Conservation (phyloP, 2,888 invertebrate genomes). For the Labia minor region DNA sequence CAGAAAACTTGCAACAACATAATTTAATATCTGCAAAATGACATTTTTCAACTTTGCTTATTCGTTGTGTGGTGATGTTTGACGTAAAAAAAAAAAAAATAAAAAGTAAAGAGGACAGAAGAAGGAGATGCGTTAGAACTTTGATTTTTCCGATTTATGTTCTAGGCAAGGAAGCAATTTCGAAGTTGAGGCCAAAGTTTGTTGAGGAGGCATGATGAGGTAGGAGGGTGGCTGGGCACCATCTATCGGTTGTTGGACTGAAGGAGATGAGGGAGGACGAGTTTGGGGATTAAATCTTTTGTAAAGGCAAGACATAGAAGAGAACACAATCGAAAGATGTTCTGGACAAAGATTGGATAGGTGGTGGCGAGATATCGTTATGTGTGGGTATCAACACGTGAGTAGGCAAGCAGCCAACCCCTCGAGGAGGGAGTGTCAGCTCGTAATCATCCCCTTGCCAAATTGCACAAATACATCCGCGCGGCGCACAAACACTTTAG, state of each 20-base stretch:
- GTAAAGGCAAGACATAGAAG: background rate
- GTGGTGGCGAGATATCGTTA: background rate
- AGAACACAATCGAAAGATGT: background rate
- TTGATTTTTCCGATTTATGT: slow-evolving; percentile 13
- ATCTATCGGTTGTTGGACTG: no score
- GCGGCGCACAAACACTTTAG: background rate
- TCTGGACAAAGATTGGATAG: background rate
- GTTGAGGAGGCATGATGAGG: background rate
- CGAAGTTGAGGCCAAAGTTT: slow-evolving; percentile 2
- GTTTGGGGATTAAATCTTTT: background rate
- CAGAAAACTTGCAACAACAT: slow-evolving; percentile 1
- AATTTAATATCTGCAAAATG: slow-evolving; percentile 8
- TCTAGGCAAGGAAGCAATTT: background rate
- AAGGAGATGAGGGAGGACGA: background rate
- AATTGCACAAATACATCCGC: background rate
- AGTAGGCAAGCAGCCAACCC: background rate
- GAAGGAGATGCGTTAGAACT: background rate
- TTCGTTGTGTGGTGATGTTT: slow-evolving; percentile 2
- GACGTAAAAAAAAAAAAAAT: background rate
- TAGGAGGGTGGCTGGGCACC: background rate
- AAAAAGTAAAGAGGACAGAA: background rate
- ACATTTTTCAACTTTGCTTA: slow-evolving; percentile 13
- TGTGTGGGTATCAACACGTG: background rate
- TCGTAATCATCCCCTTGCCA: slow-evolving; percentile 13
- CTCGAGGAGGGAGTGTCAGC: background rate